These are phyloP conservation scores for Neomonachus schauinslandi DNA, from an alignment of 2,113 vertebrate genomes.

Conservation along the genomic window DNA sequence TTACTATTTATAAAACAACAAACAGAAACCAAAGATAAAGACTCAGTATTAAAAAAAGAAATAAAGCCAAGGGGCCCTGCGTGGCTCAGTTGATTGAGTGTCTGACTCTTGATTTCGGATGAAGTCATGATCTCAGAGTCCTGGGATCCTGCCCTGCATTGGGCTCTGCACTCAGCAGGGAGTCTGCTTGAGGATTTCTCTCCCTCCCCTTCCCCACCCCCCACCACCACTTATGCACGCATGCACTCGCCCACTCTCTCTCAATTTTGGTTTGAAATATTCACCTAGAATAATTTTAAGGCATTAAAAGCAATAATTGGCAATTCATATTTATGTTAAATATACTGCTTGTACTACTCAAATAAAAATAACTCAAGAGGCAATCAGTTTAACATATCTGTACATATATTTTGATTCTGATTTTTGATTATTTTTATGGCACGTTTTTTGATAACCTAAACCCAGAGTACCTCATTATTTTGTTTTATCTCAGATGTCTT, in stretches of 20 bases:
- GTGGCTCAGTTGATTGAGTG: background rate
- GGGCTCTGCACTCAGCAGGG: background rate
- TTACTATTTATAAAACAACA: background rate
- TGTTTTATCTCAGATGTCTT: background rate
- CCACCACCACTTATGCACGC: background rate
- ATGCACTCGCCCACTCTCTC: background rate
- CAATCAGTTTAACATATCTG: background rate
- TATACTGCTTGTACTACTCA: background rate
- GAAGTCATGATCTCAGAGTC: background rate
- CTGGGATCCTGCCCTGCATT: background rate
- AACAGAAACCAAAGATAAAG: background rate
- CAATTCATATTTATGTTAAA: conserved; percentile 52
- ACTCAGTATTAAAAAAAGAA: background rate
- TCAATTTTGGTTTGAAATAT: background rate
- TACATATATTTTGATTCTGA: background rate
- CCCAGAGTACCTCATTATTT: background rate
- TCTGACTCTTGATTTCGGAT: background rate
- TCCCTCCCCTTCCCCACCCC: background rate
- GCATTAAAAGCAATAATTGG: conserved; percentile 30
- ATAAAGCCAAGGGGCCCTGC: background rate
- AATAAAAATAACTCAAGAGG: background rate
- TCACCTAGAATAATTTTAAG: conserved; percentile 22
- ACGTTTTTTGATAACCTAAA: conserved; percentile 28
- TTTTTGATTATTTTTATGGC: background rate
- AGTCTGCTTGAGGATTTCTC: background rate